Conservation (phyloP, 2,113 vertebrate species). For the Haplotaxodon microlepis region DNA sequence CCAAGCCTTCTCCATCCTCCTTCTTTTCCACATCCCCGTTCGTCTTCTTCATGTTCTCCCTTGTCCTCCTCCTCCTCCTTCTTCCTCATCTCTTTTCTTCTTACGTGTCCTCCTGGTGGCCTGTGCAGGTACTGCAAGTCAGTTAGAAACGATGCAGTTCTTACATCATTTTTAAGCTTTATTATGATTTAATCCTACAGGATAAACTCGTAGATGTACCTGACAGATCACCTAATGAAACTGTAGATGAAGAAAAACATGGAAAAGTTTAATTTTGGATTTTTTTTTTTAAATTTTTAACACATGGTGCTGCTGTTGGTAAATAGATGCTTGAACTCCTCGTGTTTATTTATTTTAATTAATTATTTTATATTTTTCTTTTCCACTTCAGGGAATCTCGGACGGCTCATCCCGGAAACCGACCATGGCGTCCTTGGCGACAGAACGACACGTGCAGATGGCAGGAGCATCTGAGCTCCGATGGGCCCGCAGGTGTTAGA, state of each 20-base stretch:
- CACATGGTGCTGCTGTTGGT: not conserved
- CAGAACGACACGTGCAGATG: slow-evolving; percentile 4
- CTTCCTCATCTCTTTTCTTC: not conserved
- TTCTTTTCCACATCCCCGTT: not conserved
- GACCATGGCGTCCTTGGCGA: slow-evolving; percentile 54
- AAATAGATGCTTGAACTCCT: not conserved
- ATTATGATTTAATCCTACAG: not conserved
- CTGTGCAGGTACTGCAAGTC: not conserved
- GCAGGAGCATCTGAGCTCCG: not conserved
- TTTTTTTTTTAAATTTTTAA: fast-evolving
- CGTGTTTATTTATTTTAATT: not conserved
- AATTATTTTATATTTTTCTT: not conserved
- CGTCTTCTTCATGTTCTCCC: not conserved
- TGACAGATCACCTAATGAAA: not conserved
- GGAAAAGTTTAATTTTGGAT: not conserved
- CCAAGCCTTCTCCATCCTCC: not conserved
- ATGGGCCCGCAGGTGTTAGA: not conserved
- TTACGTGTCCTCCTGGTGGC: not conserved
- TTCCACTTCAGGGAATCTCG: slow-evolving; percentile 18
- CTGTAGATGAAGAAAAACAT: not conserved
- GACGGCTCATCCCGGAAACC: slow-evolving; percentile 64
- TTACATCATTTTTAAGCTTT: not conserved
- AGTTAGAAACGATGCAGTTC: not conserved
- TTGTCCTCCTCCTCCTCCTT: not conserved
- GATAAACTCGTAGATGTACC: not conserved